phyloP scores from a whole-genome alignment of 2,113 vertebrate species.

The Limnothrissa miodon region DNA sequence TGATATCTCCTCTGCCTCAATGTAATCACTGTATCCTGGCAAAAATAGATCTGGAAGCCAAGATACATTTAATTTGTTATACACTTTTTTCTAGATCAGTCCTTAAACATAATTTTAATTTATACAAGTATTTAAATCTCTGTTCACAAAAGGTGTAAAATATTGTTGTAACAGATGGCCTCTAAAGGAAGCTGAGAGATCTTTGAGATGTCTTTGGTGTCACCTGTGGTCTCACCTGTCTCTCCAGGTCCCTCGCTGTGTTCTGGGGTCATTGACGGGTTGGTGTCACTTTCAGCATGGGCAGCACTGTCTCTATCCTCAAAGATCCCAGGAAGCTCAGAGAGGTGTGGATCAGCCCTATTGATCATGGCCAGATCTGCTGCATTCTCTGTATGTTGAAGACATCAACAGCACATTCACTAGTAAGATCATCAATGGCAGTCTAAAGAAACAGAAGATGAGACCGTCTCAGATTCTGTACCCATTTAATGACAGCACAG shows the following conservation, averaged over 20 bases:
- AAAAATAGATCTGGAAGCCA: not conserved
- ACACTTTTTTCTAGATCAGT: not conserved
- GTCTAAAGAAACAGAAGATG: not conserved
- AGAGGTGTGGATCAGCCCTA: constrained; percentile 25
- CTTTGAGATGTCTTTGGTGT: not conserved
- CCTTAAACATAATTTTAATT: no score
- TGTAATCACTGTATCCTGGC: not conserved
- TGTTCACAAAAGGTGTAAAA: not conserved
- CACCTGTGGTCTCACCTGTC: not conserved
- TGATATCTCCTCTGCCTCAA: not conserved
- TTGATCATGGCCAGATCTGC: not conserved
- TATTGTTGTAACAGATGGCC: not conserved
- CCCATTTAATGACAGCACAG: not conserved
- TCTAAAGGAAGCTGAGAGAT: not conserved
- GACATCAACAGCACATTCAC: constrained; percentile 5
- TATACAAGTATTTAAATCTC: not conserved
- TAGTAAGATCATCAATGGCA: not conserved
- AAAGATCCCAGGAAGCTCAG: constrained; percentile 32
- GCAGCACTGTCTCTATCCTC: constrained; percentile 22
- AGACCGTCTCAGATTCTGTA: not conserved
- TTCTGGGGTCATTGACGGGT: not conserved
- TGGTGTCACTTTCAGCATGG: not conserved
- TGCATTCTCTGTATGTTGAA: not conserved
- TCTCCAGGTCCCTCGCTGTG: not conserved
- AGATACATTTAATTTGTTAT: not conserved